These are phyloP conservation scores for Oreortyx pictus DNA, from an alignment of 2,797 vertebrate genomes.

Conservation along the genomic window DNA sequence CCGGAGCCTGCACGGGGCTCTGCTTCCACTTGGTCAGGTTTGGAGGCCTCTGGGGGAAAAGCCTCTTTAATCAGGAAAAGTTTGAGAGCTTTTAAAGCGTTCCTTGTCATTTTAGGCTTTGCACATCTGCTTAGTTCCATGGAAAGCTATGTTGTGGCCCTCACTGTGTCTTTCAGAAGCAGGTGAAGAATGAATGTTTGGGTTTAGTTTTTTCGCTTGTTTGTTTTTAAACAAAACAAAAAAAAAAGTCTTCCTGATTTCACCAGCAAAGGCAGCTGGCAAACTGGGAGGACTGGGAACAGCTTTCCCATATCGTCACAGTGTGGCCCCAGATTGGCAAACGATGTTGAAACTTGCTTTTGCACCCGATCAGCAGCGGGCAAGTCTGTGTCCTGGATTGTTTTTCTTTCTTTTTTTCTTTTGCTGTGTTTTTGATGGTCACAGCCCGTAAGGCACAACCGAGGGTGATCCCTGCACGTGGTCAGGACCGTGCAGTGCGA, in stretches of 20 bases:
- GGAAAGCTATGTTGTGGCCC: accelerated
- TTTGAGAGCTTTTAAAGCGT: neutral
- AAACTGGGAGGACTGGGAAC: neutral
- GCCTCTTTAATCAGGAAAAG: neutral
- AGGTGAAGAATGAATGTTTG: neutral
- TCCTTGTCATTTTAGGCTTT: neutral
- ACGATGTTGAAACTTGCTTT: neutral
- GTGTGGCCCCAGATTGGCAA: neutral
- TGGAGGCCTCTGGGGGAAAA: neutral
- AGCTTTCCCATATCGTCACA: neutral
- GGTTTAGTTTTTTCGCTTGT: too few species aligned
- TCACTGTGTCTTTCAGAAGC: accelerated
- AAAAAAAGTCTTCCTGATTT: neutral
- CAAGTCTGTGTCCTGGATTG: neutral
- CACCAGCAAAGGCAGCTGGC: neutral
- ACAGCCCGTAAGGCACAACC: neutral
- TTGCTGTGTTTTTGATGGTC: constrained; percentile 8
- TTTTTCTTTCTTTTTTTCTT: neutral
- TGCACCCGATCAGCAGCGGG: neutral
- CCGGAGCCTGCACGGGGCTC: accelerated
- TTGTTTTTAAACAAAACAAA: neutral
- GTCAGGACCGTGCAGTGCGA: accelerated
- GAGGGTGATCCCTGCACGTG: neutral
- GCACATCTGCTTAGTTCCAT: neutral
- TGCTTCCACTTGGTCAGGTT: accelerated